Evolutionary conservation across 2,888 invertebrate genomes (phyloP).

Genomic region (Acronicta psi): DNA sequence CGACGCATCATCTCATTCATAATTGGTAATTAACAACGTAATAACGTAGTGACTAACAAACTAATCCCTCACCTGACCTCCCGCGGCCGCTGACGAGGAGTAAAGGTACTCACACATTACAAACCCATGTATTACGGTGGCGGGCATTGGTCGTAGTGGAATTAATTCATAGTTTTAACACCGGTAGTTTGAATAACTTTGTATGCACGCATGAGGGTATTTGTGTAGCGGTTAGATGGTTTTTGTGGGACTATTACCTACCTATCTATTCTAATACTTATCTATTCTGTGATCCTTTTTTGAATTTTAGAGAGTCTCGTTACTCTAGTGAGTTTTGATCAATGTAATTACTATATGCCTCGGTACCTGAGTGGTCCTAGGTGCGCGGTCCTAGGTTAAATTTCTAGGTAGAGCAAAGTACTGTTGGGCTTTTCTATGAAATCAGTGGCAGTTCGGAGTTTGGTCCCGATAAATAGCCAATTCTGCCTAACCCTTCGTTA

Average conservation of each 20-base stretch:
- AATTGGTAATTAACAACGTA: constrained; percentile 3
- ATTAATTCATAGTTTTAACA: constrained; percentile 1
- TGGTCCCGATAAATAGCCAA: no score
- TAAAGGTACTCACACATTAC: constrained; percentile 69
- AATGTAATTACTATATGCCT: no score
- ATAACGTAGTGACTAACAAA: constrained; percentile 70
- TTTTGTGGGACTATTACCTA: not conserved
- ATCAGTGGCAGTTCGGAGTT: no score
- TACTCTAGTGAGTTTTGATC: no score
- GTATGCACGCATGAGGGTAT: constrained; percentile 26
- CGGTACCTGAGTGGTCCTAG: no score
- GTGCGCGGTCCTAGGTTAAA: no score
- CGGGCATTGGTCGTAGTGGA: constrained; percentile 10
- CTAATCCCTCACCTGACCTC: constrained; percentile 75
- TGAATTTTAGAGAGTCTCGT: no score
- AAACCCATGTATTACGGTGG: constrained; percentile 27
- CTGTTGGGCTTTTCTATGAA: no score
- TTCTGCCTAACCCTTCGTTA: no score
- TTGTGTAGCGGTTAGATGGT: constrained; percentile 28
- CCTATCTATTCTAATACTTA: not conserved
- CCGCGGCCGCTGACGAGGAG: constrained; percentile 82
- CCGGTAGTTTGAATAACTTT: not conserved
- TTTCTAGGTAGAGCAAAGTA: no score
- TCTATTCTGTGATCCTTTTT: not conserved
- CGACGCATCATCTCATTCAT: constrained; percentile 10